A percentile compares a stretch with the other conserved stretches of the same genome.
Conservation (phyloP, 2,888 invertebrate genomes). For the Leucophora obtusa region DNA sequence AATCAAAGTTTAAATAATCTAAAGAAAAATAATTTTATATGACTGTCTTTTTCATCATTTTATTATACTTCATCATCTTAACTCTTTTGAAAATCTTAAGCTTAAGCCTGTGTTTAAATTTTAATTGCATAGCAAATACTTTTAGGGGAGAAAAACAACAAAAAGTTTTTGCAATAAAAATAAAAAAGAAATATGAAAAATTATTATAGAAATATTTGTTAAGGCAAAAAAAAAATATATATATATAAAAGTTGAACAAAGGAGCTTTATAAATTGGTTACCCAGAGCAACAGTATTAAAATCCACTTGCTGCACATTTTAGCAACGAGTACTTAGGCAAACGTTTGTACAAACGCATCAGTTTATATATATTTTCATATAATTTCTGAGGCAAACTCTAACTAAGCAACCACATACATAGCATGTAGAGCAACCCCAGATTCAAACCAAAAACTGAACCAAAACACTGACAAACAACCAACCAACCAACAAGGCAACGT, state of each 20-base stretch:
- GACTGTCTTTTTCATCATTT: conserved; percentile 8
- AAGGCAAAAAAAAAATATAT: no score
- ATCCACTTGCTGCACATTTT: conserved; percentile 62
- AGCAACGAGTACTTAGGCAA: conserved; percentile 41
- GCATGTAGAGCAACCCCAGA: conserved; percentile 48
- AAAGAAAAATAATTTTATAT: neutral
- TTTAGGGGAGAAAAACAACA: conserved; percentile 48
- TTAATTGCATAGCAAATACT: conserved; percentile 64
- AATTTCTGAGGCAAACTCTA: conserved; percentile 22
- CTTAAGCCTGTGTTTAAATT: conserved; percentile 56
- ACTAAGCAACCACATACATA: conserved; percentile 59
- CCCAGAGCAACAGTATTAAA: conserved; percentile 63
- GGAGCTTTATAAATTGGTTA: conserved; percentile 64
- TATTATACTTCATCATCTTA: neutral
- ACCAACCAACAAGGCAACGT: conserved; percentile 45
- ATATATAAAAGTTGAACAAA: conserved; percentile 37
- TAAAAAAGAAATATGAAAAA: conserved; percentile 17
- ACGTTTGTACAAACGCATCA: neutral
- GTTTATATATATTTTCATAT: conserved; percentile 2
- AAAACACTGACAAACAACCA: conserved; percentile 31
- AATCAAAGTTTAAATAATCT: conserved; percentile 40
- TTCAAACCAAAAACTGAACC: conserved; percentile 37
- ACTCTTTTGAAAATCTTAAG: conserved; percentile 44
- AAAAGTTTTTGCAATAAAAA: conserved; percentile 49
- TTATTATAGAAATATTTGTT: no score